Evolutionary conservation across 2,113 vertebrate genomes (phyloP).

Genomic region (Cinclus mexicanus): DNA sequence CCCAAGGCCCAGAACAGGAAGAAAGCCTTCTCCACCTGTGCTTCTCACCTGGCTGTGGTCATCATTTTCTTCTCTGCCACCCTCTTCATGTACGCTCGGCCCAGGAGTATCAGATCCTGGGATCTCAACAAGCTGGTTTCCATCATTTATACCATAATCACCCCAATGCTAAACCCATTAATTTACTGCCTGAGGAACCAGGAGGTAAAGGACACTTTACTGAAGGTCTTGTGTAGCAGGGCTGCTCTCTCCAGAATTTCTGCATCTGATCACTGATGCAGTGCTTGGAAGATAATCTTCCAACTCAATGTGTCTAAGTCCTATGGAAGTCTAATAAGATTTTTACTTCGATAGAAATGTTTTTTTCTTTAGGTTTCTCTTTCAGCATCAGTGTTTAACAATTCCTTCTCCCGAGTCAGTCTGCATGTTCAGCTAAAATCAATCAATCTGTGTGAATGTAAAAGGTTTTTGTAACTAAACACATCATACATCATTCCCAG

Average conservation of each 20-base stretch:
- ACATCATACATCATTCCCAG: background rate
- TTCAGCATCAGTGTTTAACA: background rate
- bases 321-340: background rate
- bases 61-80: constrained; percentile 31
- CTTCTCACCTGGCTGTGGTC: constrained; percentile 45
- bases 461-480: background rate
- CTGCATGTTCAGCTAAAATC: background rate
- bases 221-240: background rate
- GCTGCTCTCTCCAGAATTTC: background rate
- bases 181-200: constrained; percentile 61
- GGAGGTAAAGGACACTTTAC: background rate
- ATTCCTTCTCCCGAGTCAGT: background rate
- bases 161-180: constrained; percentile 35
- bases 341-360: background rate
- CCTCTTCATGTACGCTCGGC: constrained; percentile 26
- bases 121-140: constrained; percentile 44
- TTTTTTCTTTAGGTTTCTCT: background rate
- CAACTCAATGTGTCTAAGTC: background rate
- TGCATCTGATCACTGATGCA: background rate
- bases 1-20: background rate
- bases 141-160: background rate
- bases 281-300: background rate
- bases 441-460: background rate
- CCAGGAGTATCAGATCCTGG: background rate
- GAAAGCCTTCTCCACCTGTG: constrained; percentile 55